Percentiles rank a stretch among this genome's conserved stretches.
Conservation (phyloP, 2,797 vertebrate species). For the Zenarchopterus dispar region DNA sequence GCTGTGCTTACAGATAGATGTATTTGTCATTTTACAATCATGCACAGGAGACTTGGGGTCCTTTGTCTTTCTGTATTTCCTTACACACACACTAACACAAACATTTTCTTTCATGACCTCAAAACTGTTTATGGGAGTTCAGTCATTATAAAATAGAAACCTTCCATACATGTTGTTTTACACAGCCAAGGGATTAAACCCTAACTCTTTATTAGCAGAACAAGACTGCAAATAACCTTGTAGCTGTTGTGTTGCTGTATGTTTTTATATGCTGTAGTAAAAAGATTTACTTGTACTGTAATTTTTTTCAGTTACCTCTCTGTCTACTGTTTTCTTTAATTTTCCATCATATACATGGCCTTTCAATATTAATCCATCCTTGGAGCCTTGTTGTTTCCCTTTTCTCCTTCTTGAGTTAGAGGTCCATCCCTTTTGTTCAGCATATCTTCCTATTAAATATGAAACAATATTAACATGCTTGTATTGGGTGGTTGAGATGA, state of each 20-base stretch:
- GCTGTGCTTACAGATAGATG: background rate
- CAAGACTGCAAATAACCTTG: constrained; percentile 55
- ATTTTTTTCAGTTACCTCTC: constrained; percentile 9
- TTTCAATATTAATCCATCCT: constrained; percentile 16
- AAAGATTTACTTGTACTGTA: constrained; percentile 48
- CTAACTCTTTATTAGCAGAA: constrained; percentile 30
- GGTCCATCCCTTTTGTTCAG: background rate
- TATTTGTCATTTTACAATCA: constrained; percentile 28
- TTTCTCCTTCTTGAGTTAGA: constrained; percentile 26
- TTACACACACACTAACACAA: constrained; percentile 1
- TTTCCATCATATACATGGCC: constrained; percentile 24
- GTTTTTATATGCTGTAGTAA: constrained; percentile 39
- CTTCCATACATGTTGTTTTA: constrained; percentile 42
- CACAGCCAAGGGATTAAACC: constrained; percentile 46
- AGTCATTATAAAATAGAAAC: constrained; percentile 52
- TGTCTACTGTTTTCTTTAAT: constrained; percentile 4
- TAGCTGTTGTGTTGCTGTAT: constrained; percentile 38
- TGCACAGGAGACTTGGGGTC: background rate
- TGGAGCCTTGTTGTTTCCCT: constrained; percentile 12
- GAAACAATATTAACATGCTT: constrained; percentile 37
- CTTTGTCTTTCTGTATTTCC: background rate
- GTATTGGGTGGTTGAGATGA: constrained; percentile 23
- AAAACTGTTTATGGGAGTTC: constrained; percentile 45
- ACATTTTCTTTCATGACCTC: constrained; percentile 26
- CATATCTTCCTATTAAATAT: constrained; percentile 38